A percentile compares a stretch with the other conserved stretches of the same genome.
Evolutionary conservation across 2,888 invertebrate species (phyloP).

Genomic region (Platycnemis pennipes): DNA sequence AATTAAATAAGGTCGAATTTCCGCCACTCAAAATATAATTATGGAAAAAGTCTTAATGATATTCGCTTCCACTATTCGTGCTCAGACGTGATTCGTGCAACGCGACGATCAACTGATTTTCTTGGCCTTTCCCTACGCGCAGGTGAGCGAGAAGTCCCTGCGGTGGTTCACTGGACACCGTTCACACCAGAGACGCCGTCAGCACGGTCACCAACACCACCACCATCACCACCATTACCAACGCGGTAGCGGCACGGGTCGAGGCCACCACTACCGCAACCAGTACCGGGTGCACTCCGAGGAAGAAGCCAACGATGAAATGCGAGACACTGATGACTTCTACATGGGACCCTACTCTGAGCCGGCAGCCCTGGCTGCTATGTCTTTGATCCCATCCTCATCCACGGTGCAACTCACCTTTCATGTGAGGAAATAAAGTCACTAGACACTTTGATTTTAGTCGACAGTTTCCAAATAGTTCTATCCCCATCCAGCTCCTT

Average conservation of each 20-base stretch:
- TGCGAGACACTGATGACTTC: background rate
- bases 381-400: background rate
- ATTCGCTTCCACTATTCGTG: no score
- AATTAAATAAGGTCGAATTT: no score
- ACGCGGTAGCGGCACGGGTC: background rate
- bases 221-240: background rate
- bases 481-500: no score
- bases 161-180: background rate
- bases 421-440: background rate
- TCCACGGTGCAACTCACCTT: background rate
- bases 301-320: background rate
- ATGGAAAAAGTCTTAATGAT: no score
- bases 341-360: background rate
- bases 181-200: background rate
- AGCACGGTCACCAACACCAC: background rate
- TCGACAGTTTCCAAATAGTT: no score
- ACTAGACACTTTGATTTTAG: background rate
- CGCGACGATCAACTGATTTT: no score
- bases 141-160: conserved; percentile 18
- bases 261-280: background rate
- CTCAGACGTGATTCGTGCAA: no score
- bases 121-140: background rate
- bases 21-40: no score
- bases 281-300: background rate
- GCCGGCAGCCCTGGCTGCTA: background rate